Conservation (phyloP, 2,113 vertebrate genomes). For the Cyprinodon brontotheroides region DNA sequence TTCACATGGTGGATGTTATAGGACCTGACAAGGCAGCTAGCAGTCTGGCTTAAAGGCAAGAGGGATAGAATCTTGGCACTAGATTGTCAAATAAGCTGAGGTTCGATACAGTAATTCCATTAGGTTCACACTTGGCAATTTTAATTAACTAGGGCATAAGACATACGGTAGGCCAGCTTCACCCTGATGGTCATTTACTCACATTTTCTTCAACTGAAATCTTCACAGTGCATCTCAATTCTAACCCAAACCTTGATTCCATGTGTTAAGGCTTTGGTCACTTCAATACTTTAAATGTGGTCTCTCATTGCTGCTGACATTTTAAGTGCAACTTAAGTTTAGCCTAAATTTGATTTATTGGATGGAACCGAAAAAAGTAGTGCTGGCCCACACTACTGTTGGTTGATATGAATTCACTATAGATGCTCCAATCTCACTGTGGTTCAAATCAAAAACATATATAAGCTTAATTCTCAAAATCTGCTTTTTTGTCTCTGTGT, state of each 20-base stretch:
- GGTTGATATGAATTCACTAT: not conserved
- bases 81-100: constrained; percentile 32
- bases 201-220: not conserved
- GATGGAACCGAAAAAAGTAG: not conserved
- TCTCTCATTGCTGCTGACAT: not conserved
- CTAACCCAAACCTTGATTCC: not conserved
- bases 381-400: not conserved
- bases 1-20: constrained; percentile 67
- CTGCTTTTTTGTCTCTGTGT: not conserved
- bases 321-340: not conserved
- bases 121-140: constrained; percentile 25
- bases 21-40: constrained; percentile 45
- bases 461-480: not conserved
- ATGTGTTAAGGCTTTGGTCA: constrained; percentile 25
- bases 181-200: not conserved
- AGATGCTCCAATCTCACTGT: not conserved
- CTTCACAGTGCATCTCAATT: not conserved
- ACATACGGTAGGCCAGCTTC: not conserved
- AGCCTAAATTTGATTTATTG: not conserved
- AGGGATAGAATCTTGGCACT: constrained; percentile 28
- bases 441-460: not conserved
- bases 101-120: constrained; percentile 52
- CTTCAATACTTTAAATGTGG: not conserved
- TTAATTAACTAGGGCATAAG: constrained; percentile 18
- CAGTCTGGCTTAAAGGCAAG: constrained; percentile 20